These are phyloP conservation scores for Mechanitis messenoides DNA, from an alignment of 2,888 invertebrate genomes.

Conservation along the genomic window DNA sequence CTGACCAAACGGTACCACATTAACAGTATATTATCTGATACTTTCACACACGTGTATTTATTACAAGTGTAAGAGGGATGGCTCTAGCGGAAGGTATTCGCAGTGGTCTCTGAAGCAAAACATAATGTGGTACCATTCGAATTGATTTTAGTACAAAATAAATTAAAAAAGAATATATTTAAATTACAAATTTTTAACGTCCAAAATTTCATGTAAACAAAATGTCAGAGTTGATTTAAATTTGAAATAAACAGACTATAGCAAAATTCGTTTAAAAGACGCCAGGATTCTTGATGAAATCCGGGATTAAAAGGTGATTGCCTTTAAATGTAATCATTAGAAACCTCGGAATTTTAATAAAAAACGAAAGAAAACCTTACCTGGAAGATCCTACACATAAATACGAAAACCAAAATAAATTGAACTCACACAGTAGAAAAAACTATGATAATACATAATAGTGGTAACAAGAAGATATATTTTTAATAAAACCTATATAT, in stretches of 20 bases:
- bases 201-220: too few relatives aligned
- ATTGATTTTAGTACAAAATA: too few relatives aligned
- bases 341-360: not conserved
- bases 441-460: too few relatives aligned
- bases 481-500: too few relatives aligned
- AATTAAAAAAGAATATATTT: too few relatives aligned
- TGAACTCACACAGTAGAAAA: too few relatives aligned
- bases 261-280: not conserved
- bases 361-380: too few relatives aligned
- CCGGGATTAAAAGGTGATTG: not conserved
- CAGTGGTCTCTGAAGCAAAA: slow-evolving; percentile 36
- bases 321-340: not conserved
- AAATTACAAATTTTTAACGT: too few relatives aligned
- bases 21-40: slow-evolving; percentile 33
- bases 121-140: slow-evolving; percentile 19
- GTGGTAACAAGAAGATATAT: too few relatives aligned
- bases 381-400: too few relatives aligned
- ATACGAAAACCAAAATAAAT: too few relatives aligned
- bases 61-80: slow-evolving; percentile 22
- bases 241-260: slow-evolving; percentile 1
- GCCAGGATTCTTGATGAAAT: not conserved
- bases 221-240: not conserved
- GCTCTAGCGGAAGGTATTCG: slow-evolving; percentile 29
- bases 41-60: slow-evolving; percentile 23
- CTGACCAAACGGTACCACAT: slow-evolving; percentile 34